phyloP scores from a whole-genome alignment of 2,888 invertebrate genomes.

The Parthenolecanium corni region DNA sequence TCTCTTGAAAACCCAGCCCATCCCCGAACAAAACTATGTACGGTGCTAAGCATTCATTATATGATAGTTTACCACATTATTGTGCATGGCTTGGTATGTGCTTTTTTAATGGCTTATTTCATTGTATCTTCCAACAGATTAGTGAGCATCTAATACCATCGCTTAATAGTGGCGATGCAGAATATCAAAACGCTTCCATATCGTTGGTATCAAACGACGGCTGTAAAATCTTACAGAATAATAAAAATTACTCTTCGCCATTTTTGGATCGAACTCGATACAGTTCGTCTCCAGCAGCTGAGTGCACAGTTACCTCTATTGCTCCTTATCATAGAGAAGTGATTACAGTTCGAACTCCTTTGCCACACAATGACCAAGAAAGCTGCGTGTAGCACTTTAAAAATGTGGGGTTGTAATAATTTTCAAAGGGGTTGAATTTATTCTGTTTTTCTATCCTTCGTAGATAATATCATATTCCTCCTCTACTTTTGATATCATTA shows the following conservation, averaged over 20 bases:
- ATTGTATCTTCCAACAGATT: too few species aligned
- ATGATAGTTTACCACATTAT: too few species aligned
- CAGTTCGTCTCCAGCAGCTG: background rate
- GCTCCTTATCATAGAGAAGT: constrained; percentile 45
- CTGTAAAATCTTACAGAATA: constrained; percentile 1
- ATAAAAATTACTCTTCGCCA: constrained; percentile 11
- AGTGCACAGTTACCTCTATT: constrained; percentile 24
- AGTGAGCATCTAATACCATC: background rate
- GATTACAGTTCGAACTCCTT: constrained; percentile 57
- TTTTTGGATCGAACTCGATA: background rate
- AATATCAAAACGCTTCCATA: constrained; percentile 2
- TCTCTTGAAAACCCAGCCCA: too few species aligned
- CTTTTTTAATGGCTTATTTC: too few species aligned
- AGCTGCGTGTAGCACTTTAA: constrained; percentile 50
- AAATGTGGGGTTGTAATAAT: too few species aligned
- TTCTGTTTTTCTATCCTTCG: too few species aligned
- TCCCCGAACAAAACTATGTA: too few species aligned
- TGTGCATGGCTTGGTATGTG: too few species aligned
- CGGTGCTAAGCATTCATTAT: too few species aligned
- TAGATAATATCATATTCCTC: too few species aligned
- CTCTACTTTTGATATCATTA: too few species aligned
- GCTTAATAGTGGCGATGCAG: background rate
- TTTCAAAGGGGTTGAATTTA: too few species aligned
- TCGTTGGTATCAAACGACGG: background rate
- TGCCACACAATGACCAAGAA: constrained; percentile 56